Evolutionary conservation across 2,113 vertebrate genomes (phyloP).

Genomic region (Pteruthius melanotis): DNA sequence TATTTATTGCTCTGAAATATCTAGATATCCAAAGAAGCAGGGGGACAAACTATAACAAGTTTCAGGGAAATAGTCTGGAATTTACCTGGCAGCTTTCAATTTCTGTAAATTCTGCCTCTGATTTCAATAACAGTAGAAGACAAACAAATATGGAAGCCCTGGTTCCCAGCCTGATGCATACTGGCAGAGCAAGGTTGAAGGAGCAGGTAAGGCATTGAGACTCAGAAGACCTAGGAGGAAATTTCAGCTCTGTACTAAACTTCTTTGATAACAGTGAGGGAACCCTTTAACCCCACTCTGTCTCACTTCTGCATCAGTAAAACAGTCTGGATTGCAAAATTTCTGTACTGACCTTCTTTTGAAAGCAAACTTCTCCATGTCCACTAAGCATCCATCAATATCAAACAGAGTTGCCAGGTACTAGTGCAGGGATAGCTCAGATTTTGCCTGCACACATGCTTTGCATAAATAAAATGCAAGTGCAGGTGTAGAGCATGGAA

Average conservation of each 20-base stretch:
- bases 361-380: neutral
- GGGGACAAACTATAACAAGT: neutral
- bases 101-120: neutral
- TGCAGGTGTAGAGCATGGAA: accelerated
- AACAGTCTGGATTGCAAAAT: neutral
- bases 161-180: neutral
- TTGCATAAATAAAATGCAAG: neutral
- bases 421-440: neutral
- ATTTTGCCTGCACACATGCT: neutral
- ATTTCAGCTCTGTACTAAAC: neutral
- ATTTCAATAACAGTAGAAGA: neutral
- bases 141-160: neutral
- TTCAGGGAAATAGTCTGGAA: neutral
- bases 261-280: neutral
- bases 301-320: neutral
- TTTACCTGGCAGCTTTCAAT: neutral
- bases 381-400: neutral
- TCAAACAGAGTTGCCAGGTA: neutral
- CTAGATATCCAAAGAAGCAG: neutral
- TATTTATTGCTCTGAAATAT: neutral
- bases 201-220: neutral
- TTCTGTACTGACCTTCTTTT: neutral
- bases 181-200: neutral
- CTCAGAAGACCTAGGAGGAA: neutral
- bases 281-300: neutral